Base-by-base conservation (phyloP, 2,113 vertebrate species). In the Terrapene triunguis region DNA sequence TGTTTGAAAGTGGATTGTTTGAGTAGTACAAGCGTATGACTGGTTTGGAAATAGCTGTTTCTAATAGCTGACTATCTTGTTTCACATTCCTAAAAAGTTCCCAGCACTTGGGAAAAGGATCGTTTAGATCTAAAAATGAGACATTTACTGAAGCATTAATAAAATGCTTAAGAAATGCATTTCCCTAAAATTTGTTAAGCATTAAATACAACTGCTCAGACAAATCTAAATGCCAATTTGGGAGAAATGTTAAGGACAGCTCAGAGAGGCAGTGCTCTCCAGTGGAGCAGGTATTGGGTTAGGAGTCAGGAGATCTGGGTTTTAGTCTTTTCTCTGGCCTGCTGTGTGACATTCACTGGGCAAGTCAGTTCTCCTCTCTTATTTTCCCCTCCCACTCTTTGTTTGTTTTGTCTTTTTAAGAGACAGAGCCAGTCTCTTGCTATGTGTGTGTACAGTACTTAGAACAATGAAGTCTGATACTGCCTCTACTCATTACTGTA, bases 31-130 rank as follows among this genome's bases (percentile, higher is more conserved):
- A 47, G 27, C 74, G 82, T 72, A 29, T 62, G 81, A 84, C 35
- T 86, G 32, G 25, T 92, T 88, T 29, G 80, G 51, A 95, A 94
- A 72, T 86, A 84, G 0, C n/a, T 87, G 0, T 87, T 96, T 94
- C 84, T 91, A 62, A 78, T 85, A 85, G 27, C 12, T 92, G 8
- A 48, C 0, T 80, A 14, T 91, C 80, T 95, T 72, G 38, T 81
- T 65, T 86, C 81, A 82, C 65, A 51, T 96, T 95, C 48, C 89
- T 87, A 57, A 84, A 93, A 54, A 42, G 53, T 91, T 95, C 57
- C 48, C n/a, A 65, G 87, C 62, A 79, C 87, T 93, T 88, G 78
- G 85, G n/a, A 27, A 21, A 72, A 85, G 38, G 42, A 11, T 21
- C 51, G 50, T 65, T 90, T 94, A 42, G 0, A 8, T 85, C 62